Evolutionary conservation across 2,888 invertebrate species (phyloP).

Genomic region (Lasioglossum marginatum): DNA sequence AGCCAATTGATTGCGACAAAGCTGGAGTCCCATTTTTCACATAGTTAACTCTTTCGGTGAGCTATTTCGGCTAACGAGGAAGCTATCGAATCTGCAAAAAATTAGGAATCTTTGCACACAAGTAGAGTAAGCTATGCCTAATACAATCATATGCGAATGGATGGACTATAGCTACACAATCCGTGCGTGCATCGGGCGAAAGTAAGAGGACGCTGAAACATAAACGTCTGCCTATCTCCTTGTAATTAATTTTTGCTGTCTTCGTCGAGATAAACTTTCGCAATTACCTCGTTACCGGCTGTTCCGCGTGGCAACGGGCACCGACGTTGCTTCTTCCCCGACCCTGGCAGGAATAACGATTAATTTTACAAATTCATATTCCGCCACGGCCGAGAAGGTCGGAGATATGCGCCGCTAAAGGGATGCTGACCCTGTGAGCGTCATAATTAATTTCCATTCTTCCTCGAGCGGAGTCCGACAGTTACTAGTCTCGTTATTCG

Average conservation of each 20-base stretch:
- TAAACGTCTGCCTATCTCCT: slow-evolving; percentile 60
- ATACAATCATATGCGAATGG: too few relatives aligned
- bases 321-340: not conserved
- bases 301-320: slow-evolving; percentile 11
- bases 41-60: too few relatives aligned
- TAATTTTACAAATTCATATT: slow-evolving; percentile 56
- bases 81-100: too few relatives aligned
- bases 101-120: too few relatives aligned
- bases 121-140: too few relatives aligned
- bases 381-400: not conserved
- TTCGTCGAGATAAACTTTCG: slow-evolving; percentile 70
- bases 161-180: too few relatives aligned
- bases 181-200: slow-evolving; percentile 55
- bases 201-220: slow-evolving; percentile 56
- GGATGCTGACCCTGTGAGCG: slow-evolving; percentile 18
- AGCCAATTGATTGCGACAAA: not conserved
- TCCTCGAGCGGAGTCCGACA: slow-evolving; percentile 27
- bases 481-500: slow-evolving; percentile 36
- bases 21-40: too few relatives aligned
- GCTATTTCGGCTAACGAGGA: too few relatives aligned
- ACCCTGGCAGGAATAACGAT: slow-evolving; percentile 49
- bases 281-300: slow-evolving; percentile 65
- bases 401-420: slow-evolving; percentile 4
- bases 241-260: slow-evolving; percentile 72
- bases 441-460: slow-evolving; percentile 55